Evolutionary conservation across 2,113 vertebrate species (phyloP).

Genomic region (Entosphenus tridentatus): DNA sequence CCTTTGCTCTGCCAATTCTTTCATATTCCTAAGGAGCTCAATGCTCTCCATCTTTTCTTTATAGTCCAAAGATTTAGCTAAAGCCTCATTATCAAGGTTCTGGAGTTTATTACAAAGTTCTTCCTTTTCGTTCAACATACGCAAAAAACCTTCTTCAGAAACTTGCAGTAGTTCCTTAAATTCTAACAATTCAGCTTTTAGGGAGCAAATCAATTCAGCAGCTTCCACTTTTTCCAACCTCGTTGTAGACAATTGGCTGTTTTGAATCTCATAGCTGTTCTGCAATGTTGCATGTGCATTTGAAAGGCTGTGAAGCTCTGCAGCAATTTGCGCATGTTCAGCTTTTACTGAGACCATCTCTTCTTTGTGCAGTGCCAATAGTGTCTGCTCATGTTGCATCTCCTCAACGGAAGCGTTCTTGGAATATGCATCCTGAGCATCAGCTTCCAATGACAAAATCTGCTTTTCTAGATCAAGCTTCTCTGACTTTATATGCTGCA

Average conservation of each 20-base stretch:
- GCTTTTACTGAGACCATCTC: conserved; percentile 22
- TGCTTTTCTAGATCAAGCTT: conserved; percentile 26
- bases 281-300: conserved; percentile 32
- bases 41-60: conserved; percentile 24
- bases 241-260: conserved; percentile 24
- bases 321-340: conserved; percentile 27
- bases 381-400: conserved; percentile 22
- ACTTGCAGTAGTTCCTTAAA: conserved; percentile 22
- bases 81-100: conserved; percentile 19
- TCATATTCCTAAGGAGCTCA: conserved; percentile 24
- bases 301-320: conserved; percentile 26
- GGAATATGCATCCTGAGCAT: conserved; percentile 26
- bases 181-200: conserved; percentile 30
- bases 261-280: conserved; percentile 23
- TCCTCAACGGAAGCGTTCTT: conserved; percentile 24
- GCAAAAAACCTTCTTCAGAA: conserved; percentile 18
- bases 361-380: conserved; percentile 25
- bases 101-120: conserved; percentile 23
- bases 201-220: conserved; percentile 21
- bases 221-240: conserved; percentile 24
- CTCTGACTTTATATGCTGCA: conserved; percentile 26
- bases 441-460: conserved; percentile 24
- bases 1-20: conserved; percentile 20
- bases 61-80: conserved; percentile 17
- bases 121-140: conserved; percentile 22